Percentiles rank a stretch among this genome's conserved stretches.
phyloP scores from a whole-genome alignment of 2,888 invertebrate genomes.

The Mamestra brassicae region DNA sequence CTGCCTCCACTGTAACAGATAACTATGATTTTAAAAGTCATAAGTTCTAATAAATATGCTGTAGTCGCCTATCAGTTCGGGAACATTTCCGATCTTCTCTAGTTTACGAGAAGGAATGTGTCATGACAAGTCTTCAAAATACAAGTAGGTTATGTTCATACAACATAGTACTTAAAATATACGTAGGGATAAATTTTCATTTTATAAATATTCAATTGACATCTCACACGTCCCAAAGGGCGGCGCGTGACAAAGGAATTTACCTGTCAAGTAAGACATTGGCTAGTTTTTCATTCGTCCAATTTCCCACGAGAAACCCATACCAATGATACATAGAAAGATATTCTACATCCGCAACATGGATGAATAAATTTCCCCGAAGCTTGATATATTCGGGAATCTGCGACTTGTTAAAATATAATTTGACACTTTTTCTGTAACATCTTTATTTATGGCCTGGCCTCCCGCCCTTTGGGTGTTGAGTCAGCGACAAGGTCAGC shows the following conservation, averaged over 20 bases:
- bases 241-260: not conserved
- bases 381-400: not conserved
- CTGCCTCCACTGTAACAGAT: no score
- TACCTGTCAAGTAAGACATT: not conserved
- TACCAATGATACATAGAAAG: not conserved
- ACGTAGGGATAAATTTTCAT: not conserved
- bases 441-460: constrained; percentile 24
- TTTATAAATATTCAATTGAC: constrained; percentile 16
- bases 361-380: constrained; percentile 34
- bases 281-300: constrained; percentile 4
- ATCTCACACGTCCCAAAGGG: not conserved
- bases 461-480: constrained; percentile 15
- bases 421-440: constrained; percentile 30
- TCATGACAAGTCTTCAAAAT: not conserved
- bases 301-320: constrained; percentile 5
- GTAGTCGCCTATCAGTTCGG: no score
- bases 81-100: no score
- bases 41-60: no score
- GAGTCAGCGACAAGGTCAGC: not conserved
- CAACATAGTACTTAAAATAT: no score
- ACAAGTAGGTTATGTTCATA: no score
- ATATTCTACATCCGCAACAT: not conserved
- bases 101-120: no score
- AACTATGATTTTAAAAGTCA: no score
- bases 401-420: constrained; percentile 16